Evolutionary conservation across 2,888 invertebrate genomes (phyloP).

Genomic region (Tetropium fuscum): DNA sequence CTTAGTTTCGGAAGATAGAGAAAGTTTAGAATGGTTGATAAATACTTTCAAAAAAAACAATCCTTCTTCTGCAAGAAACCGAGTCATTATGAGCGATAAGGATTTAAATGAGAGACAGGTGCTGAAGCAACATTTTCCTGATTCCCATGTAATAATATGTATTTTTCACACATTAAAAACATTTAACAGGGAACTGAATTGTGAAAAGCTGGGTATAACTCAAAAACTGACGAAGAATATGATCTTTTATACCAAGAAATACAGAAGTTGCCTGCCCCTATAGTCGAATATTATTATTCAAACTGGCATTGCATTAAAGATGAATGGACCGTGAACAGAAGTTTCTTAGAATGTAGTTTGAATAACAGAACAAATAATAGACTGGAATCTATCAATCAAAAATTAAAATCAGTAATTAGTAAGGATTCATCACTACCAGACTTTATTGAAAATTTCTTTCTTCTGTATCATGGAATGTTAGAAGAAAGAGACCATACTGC

Average conservation of each 20-base stretch:
- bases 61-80: not conserved
- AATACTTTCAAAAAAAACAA: too few relatives aligned
- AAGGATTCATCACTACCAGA: constrained; percentile 16
- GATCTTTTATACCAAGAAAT: not conserved
- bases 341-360: not conserved
- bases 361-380: not conserved
- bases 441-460: constrained; percentile 20
- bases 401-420: constrained; percentile 3
- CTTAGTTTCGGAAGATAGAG: too few relatives aligned
- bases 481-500: constrained; percentile 13
- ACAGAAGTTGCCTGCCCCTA: not conserved
- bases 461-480: constrained; percentile 19
- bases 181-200: not conserved
- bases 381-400: not conserved
- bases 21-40: too few relatives aligned
- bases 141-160: not conserved
- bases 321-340: not conserved
- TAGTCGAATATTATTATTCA: not conserved
- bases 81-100: not conserved
- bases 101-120: not conserved
- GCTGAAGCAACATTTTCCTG: not conserved
- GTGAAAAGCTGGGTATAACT: not conserved
- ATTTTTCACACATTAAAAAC: not conserved
- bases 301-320: not conserved
- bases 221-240: constrained; percentile 1